phyloP scores from a whole-genome alignment of 2,113 vertebrate genomes.

The Taxidea taxus region DNA sequence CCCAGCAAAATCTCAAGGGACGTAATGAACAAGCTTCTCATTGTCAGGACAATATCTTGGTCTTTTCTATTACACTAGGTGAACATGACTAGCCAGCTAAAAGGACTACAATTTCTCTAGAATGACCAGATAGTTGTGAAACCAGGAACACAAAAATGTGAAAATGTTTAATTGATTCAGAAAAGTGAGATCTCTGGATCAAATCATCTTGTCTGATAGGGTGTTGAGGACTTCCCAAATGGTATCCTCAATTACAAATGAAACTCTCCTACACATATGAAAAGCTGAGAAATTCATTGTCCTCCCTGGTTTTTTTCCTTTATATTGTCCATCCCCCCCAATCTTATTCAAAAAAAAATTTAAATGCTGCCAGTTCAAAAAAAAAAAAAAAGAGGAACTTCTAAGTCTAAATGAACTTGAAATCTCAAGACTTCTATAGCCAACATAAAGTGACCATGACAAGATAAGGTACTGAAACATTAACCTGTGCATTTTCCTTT shows the following conservation, averaged over 20 bases:
- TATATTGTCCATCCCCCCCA: not conserved
- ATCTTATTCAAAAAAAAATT: not conserved
- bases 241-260: not conserved
- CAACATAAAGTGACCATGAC: not conserved
- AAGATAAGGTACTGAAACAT: not conserved
- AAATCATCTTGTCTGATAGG: not conserved
- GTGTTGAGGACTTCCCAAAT: not conserved
- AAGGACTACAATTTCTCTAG: not conserved
- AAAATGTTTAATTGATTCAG: not conserved
- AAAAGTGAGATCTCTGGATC: not conserved
- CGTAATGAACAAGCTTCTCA: not conserved
- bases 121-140: not conserved
- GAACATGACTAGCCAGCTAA: not conserved
- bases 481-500: not conserved
- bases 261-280: not conserved
- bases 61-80: not conserved
- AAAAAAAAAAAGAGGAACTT: not conserved
- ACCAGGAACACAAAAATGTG: not conserved
- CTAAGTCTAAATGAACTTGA: not conserved
- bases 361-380: not conserved
- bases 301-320: not conserved
- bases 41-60: not conserved
- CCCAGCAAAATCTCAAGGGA: slow-evolving; percentile 8
- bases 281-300: not conserved
- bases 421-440: not conserved